These are phyloP conservation scores for Agriopis marginaria DNA, from an alignment of 2,888 invertebrate species.

Conservation along the genomic window DNA sequence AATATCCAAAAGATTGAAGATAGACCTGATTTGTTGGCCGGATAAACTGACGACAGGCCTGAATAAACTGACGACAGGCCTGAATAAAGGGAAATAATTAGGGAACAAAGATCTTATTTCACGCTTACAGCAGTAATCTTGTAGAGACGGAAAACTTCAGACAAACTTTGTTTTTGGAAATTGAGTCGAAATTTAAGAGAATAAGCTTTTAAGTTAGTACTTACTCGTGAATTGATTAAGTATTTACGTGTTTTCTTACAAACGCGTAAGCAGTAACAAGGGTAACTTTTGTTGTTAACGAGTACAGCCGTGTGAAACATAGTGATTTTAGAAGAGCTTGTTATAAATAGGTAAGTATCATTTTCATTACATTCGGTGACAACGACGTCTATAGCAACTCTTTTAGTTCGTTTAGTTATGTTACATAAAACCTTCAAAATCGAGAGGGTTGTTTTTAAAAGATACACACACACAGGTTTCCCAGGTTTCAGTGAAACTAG, in stretches of 20 bases:
- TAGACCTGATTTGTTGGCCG: background rate
- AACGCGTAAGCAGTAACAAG: background rate
- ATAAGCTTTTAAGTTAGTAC: conserved; percentile 6
- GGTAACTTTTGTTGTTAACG: background rate
- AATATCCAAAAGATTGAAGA: background rate
- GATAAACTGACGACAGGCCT: background rate
- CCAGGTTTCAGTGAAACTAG: too few relatives aligned
- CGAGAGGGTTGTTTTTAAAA: too few relatives aligned
- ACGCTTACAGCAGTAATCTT: background rate
- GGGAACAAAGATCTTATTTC: background rate
- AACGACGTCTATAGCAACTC: too few relatives aligned
- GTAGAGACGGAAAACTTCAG: background rate
- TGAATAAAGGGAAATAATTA: background rate
- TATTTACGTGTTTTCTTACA: background rate
- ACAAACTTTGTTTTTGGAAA: conserved; percentile 1
- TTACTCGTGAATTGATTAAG: conserved; percentile 5
- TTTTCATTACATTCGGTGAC: too few relatives aligned
- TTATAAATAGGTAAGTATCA: too few relatives aligned
- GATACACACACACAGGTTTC: too few relatives aligned
- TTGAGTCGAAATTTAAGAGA: conserved; percentile 9
- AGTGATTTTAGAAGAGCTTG: background rate
- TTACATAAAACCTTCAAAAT: too few relatives aligned
- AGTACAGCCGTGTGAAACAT: background rate
- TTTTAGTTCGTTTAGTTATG: too few relatives aligned
- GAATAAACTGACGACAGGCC: background rate